Conservation (phyloP, 2,797 vertebrate species). For the Cryptoprocta ferox region DNA sequence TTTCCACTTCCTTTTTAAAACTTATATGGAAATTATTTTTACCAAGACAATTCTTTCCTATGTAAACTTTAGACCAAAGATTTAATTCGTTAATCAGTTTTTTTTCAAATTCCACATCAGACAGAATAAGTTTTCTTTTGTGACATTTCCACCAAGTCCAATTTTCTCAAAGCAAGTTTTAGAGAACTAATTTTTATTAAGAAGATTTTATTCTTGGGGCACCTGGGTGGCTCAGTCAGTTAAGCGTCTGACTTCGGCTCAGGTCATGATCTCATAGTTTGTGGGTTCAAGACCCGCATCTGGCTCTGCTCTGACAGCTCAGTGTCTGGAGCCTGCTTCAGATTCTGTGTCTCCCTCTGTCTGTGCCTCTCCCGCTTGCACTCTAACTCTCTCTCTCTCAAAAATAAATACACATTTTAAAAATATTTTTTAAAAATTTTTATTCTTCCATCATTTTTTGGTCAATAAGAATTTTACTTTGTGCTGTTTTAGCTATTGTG, state of each 20-base stretch:
- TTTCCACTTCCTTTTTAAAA: not conserved
- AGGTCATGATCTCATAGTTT: no score
- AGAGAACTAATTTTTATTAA: not conserved
- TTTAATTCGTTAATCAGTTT: not conserved
- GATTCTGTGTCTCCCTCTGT: no score
- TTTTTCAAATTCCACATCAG: not conserved
- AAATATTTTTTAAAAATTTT: not conserved
- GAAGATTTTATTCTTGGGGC: not conserved
- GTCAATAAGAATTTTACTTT: not conserved
- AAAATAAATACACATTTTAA: no score
- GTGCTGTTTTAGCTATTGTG: not conserved
- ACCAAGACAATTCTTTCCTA: not conserved
- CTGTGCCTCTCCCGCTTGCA: no score
- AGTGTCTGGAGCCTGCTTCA: no score
- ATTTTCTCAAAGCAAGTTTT: conserved; percentile 14
- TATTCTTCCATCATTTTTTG: not conserved
- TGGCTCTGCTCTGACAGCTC: no score
- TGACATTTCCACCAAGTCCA: not conserved
- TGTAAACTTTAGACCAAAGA: not conserved
- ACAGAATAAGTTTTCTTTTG: not conserved
- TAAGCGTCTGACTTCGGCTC: no score
- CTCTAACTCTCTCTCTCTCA: no score
- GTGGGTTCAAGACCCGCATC: no score
- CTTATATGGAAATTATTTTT: not conserved
- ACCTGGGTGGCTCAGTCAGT: no score